A percentile compares a stretch with the other conserved stretches of the same genome.
These are phyloP conservation scores for Linyphia triangularis DNA, from an alignment of 2,888 invertebrate species.

Conservation along the genomic window DNA sequence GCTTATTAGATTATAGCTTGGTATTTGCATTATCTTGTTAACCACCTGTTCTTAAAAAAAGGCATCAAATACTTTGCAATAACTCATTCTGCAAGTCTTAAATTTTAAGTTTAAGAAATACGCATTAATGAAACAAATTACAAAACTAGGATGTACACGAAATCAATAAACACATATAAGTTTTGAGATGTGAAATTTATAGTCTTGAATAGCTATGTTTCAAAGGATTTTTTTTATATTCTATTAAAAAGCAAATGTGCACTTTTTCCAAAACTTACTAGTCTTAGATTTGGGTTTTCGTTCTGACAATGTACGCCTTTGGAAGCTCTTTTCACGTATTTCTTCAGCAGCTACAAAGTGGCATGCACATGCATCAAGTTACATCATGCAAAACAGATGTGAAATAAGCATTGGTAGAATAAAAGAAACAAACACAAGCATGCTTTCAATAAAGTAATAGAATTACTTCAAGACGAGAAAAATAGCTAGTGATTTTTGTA, in stretches of 20 bases:
- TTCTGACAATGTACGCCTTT: conserved; percentile 75
- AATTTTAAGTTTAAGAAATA: no score
- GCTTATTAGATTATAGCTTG: no score
- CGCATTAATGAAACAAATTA: no score
- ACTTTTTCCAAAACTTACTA: conserved; percentile 70
- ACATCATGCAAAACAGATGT: conserved; percentile 73
- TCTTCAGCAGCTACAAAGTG: conserved; percentile 74
- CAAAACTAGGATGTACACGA: no score
- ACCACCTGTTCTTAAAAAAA: no score
- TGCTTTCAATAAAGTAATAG: conserved; percentile 29
- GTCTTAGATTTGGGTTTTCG: conserved; percentile 76
- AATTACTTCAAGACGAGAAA: background rate
- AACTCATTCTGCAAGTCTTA: no score
- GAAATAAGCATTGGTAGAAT: conserved; percentile 53
- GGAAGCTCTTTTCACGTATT: conserved; percentile 70
- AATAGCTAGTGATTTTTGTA: background rate
- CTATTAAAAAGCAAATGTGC: background rate
- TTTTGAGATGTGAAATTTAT: no score
- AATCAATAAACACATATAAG: no score
- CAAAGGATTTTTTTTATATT: no score
- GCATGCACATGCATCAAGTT: conserved; percentile 67
- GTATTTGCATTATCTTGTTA: no score
- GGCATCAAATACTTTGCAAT: no score
- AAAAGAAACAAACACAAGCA: conserved; percentile 52
- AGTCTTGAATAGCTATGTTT: no score